phyloP scores from a whole-genome alignment of 1,140 invertebrate genomes.

The Aphaenogaster floridana region DNA sequence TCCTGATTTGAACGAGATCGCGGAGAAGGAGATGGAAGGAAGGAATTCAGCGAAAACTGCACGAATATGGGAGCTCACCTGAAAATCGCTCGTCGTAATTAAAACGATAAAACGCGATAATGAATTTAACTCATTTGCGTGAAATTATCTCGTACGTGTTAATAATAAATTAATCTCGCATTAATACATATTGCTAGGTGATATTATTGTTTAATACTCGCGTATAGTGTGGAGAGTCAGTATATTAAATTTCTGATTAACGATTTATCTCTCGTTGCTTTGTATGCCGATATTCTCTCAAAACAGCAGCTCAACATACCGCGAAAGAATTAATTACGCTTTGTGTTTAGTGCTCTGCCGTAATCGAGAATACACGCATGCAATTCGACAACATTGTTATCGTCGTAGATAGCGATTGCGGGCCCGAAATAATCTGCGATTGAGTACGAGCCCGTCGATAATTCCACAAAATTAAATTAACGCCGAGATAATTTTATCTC shows the following conservation, averaged over 20 bases:
- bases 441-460: slow-evolving; percentile 17
- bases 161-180: slow-evolving; percentile 31
- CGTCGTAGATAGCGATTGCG: not conserved
- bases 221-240: not conserved
- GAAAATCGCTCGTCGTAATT: not conserved
- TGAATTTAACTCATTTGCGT: not conserved
- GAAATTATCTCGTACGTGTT: slow-evolving; percentile 7
- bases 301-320: not conserved
- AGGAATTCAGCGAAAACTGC: not conserved
- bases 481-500: slow-evolving; percentile 44
- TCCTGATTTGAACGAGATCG: not conserved
- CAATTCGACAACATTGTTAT: slow-evolving; percentile 30
- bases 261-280: not conserved
- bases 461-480: slow-evolving; percentile 46
- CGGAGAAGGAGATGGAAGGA: not conserved
- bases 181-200: not conserved
- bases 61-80: not conserved
- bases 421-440: slow-evolving; percentile 36
- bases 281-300: not conserved
- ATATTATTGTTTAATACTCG: slow-evolving; percentile 17
- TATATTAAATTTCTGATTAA: slow-evolving; percentile 38
- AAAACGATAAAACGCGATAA: slow-evolving; percentile 9
- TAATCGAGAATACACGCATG: slow-evolving; percentile 24
- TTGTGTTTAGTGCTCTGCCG: not conserved
- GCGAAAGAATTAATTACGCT: slow-evolving; percentile 9